Evolutionary conservation across 2,113 vertebrate species (phyloP), one percentile per base, ranked within the genome.

Genomic region (Dasypus novemcinctus): DNA sequence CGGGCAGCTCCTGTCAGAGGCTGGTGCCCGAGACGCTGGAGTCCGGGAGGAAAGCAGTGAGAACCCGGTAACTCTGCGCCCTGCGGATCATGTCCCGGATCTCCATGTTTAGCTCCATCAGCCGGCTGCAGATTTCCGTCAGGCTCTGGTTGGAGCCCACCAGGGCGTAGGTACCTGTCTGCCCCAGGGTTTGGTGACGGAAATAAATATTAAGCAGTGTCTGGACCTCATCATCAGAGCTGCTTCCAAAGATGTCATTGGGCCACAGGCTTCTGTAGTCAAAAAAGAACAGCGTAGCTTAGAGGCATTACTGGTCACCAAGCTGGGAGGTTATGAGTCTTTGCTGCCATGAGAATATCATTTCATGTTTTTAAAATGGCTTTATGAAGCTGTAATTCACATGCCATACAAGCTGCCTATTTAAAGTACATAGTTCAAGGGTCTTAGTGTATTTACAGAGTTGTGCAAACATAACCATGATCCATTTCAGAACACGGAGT

Each of bases 121-220:
- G 91, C 96, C 99, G 99, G 90, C 98, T 98, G 85, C 99, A 99
- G 98, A 99, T 99, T 96, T 99, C 99, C 0, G 99, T 99, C 93
- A 99, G 98, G 98, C 99, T 99, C 98, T 99, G 99, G 97, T 99
- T 99, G 69, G 99, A 99, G 94, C 99, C 99, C 97, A 99, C 99
- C 96, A 99, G 97, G 23, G 99, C 99, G 27, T 99, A 99, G 10
- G 99, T 99, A 96, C 99, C 99, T 0, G 99, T 99, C 98, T 99
- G 99, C 91, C 99, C 99, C 96, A 99, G 97, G 17, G 99, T 99
- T 97, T 99, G 99, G 98, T 99, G 99, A 92, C 99, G 99, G 98
- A 99, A 99, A 96, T 99, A 99, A 97, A 99, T 99, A 97, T 99
- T 99, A 97, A 99, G 98, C 78, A 99, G 98, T 41, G 99, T 99